These are phyloP conservation scores for Hydra vulgaris DNA, from an alignment of 30 jellyfish, hydroid and myxozoan genomes.

Conservation along the genomic window DNA sequence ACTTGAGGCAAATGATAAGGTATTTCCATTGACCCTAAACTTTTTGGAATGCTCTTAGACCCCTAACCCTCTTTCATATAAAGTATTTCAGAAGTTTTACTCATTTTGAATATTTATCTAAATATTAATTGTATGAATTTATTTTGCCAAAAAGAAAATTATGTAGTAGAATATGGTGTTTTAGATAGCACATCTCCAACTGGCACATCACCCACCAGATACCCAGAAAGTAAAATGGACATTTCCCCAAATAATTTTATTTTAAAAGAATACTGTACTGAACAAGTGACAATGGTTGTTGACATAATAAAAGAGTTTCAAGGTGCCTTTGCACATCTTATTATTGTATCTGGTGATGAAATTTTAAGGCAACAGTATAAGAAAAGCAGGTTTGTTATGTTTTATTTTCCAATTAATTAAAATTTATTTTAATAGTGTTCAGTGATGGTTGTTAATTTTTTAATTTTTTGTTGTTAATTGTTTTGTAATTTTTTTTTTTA, in stretches of 20 bases:
- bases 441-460: too few relatives aligned
- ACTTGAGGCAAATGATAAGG: too few relatives aligned
- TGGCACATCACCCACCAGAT: slow-evolving; percentile 22
- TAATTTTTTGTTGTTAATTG: too few relatives aligned
- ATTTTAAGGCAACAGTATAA: slow-evolving; percentile 39
- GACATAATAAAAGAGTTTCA: slow-evolving; percentile 5
- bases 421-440: too few relatives aligned
- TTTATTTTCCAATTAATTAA: background rate
- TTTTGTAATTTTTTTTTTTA: too few relatives aligned
- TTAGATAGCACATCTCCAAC: slow-evolving; percentile 41
- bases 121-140: too few relatives aligned
- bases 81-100: too few relatives aligned
- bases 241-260: slow-evolving; percentile 63
- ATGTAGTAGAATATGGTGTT: background rate
- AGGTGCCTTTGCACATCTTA: slow-evolving; percentile 44
- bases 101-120: too few relatives aligned
- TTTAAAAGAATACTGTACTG: slow-evolving; percentile 41
- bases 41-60: too few relatives aligned
- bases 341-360: slow-evolving; percentile 64
- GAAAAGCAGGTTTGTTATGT: slow-evolving; percentile 7
- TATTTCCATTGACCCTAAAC: too few relatives aligned
- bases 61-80: too few relatives aligned
- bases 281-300: slow-evolving; percentile 10
- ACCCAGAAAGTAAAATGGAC: slow-evolving; percentile 53
- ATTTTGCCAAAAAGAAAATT: background rate